Base-by-base conservation (phyloP, 2,797 vertebrate genomes). In the Pogonophryne albipinna region DNA sequence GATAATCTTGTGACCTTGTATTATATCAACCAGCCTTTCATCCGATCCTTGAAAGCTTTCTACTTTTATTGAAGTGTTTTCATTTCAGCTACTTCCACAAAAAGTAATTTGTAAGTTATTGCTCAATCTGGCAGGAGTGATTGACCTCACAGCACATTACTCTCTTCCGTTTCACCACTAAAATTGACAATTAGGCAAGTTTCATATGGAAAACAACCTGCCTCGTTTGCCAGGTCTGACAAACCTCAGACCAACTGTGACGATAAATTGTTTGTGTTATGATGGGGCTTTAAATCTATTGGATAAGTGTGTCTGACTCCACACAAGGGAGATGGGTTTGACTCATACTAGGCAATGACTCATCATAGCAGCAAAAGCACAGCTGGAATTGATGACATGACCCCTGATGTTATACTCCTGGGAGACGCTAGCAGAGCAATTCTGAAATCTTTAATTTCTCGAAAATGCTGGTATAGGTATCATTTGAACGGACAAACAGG, bases 31-130 rank as follows among this genome's bases (percentile, higher is more conserved):
- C 23, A 1, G 4, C 19, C 50, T 53, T 56, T 27, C 44, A 19
- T 11, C 15, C 10, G 23, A 15, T 17, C 12, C 12, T 46, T 61
- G 41, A 34, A 31, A 19, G 50, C 61, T 61, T 17, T 62, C 10
- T 9, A 71, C 10, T 64, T 61, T 60, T 42, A 46, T 56, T 66
- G 10, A 31, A 77, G 58, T 77, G 49, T 13, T 74, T 77, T 60
- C 69, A 16, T 59, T 19, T 80, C 62, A 52, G 78, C 44, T 19
- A 15, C 59, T 78, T 82, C 65, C 65, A 73, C 60, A 52, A 62
- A 80, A 83, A 70, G 64, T 65, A 6, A 79, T 86, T 64, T 76
- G 64, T 63, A 60, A 79, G 61, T 78, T 74, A 79, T 60, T 83
- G 60, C 80, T 76, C 60, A 72, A 57, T 85, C 76, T 76, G 74